Evolutionary conservation across 2,797 vertebrate genomes (phyloP).

Genomic region (Pseudotriccus pelzelni): DNA sequence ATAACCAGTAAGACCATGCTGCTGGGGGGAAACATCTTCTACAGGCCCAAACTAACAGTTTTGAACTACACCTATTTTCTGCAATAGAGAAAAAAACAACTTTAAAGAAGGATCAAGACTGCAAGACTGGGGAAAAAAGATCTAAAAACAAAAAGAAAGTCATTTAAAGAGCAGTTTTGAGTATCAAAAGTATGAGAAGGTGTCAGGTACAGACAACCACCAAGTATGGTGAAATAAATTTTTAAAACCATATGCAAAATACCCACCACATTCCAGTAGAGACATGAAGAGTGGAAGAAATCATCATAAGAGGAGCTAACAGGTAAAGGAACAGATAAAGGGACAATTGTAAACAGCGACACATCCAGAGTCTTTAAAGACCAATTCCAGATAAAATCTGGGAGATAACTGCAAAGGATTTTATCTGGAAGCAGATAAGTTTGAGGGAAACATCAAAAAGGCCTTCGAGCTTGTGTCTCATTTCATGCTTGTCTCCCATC

Average conservation of each 20-base stretch:
- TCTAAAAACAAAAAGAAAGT: accelerated
- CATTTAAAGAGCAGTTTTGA: background rate
- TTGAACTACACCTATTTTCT: background rate
- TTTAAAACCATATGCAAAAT: background rate
- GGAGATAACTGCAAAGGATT: background rate
- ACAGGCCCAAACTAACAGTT: background rate
- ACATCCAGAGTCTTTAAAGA: background rate
- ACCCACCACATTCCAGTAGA: background rate
- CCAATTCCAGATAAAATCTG: background rate
- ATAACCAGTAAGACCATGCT: background rate
- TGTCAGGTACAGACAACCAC: background rate
- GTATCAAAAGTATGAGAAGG: background rate
- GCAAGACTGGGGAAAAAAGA: accelerated
- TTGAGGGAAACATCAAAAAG: background rate
- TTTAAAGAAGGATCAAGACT: background rate
- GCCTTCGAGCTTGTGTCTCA: background rate
- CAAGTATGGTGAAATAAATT: background rate
- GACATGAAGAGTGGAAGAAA: background rate
- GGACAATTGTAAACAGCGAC: accelerated
- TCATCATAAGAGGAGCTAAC: background rate
- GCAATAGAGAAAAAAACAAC: background rate
- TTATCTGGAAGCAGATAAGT: background rate
- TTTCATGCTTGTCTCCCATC: background rate
- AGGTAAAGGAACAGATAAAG: background rate
- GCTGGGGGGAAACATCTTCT: background rate